Evolutionary conservation across 2,888 invertebrate species (phyloP).

Genomic region (Eudasyphora cyanicolor): DNA sequence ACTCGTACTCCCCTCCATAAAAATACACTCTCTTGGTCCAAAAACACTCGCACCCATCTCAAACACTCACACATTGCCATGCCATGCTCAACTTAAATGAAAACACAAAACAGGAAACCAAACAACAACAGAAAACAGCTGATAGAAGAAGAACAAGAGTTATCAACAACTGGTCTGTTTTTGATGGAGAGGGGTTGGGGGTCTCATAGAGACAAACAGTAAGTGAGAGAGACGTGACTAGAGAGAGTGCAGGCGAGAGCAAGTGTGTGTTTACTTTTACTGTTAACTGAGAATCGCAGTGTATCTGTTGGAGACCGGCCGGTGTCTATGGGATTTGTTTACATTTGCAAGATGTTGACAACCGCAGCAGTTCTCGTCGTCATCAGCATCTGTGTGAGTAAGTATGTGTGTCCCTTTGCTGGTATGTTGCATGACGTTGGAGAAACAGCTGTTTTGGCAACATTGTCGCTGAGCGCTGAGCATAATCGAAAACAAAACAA

Average conservation of each 20-base stretch:
- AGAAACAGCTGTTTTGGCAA: conserved; percentile 75
- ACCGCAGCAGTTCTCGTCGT: conserved; percentile 22
- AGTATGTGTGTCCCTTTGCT: conserved; percentile 19
- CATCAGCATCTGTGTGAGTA: conserved; percentile 1
- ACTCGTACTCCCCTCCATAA: too few relatives aligned
- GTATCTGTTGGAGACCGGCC: conserved; percentile 70
- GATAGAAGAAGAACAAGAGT: conserved; percentile 16
- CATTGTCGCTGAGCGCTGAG: conserved; percentile 68
- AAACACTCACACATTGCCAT: not conserved
- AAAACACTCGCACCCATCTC: conserved; percentile 17
- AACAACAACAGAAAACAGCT: conserved; percentile 63
- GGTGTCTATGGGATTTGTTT: conserved; percentile 68
- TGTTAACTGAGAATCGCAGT: conserved; percentile 36
- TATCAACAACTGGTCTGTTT: too few relatives aligned
- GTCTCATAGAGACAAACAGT: not conserved
- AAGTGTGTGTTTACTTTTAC: conserved; percentile 42
- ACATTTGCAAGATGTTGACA: conserved; percentile 53
- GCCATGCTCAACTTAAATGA: not conserved
- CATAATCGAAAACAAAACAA: conserved; percentile 15
- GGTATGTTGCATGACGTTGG: conserved; percentile 20
- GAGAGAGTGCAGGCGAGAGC: conserved; percentile 60
- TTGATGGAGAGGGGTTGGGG: not conserved
- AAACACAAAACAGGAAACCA: conserved; percentile 48
- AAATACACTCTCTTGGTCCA: not conserved
- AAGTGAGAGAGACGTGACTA: too few relatives aligned